Evolutionary conservation across 2,797 vertebrate genomes (phyloP).

Genomic region (Enteromius thamalakanensis): DNA sequence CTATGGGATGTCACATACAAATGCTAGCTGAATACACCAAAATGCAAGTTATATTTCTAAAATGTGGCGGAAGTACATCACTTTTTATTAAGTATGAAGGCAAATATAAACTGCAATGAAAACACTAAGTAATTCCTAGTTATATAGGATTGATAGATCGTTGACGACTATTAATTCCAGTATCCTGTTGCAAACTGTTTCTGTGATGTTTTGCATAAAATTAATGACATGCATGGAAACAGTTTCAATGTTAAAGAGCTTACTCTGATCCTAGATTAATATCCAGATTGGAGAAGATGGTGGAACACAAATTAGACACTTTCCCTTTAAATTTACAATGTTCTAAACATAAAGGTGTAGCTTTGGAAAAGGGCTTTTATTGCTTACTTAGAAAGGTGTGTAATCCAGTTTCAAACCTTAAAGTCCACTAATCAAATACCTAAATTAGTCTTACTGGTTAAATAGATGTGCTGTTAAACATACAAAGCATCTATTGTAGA

Average conservation of each 20-base stretch:
- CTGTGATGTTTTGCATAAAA: neutral
- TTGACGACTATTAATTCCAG: neutral
- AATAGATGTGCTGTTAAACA: slow-evolving; percentile 11
- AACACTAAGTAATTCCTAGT: too few relatives aligned
- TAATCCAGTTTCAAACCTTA: slow-evolving; percentile 12
- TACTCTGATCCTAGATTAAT: neutral
- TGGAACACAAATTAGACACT: neutral
- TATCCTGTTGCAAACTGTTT: neutral
- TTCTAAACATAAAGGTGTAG: neutral
- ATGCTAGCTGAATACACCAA: neutral
- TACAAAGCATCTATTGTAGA: slow-evolving; percentile 23
- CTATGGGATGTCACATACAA: neutral
- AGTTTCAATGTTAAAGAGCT: neutral
- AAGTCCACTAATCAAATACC: neutral
- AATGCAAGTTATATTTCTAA: neutral
- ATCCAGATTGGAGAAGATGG: neutral
- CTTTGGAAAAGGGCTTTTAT: slow-evolving; percentile 1
- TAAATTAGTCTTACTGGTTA: neutral
- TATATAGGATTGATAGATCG: neutral
- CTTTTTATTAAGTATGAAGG: neutral
- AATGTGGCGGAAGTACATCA: neutral
- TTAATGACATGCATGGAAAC: neutral
- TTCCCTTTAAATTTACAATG: neutral
- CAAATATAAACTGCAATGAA: neutral
- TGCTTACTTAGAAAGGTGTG: neutral